Conservation (phyloP, 2,888 invertebrate species). For the Oscheius sp. region DNA sequence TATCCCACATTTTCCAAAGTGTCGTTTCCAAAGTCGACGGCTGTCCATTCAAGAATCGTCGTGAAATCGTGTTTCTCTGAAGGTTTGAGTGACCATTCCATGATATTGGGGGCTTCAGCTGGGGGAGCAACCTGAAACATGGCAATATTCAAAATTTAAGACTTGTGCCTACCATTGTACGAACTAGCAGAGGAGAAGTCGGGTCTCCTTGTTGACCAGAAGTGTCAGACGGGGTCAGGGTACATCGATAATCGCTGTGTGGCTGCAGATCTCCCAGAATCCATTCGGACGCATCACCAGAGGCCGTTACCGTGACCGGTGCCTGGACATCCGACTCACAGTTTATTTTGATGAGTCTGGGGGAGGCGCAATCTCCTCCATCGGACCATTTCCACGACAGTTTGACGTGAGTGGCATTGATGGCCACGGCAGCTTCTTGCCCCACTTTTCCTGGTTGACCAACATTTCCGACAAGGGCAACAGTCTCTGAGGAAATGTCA, state of each 20-base stretch:
- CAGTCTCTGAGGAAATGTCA: constrained; percentile 59
- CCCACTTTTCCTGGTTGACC: constrained; percentile 7
- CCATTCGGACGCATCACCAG: constrained; percentile 13
- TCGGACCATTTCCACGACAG: constrained; percentile 31
- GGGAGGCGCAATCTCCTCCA: constrained; percentile 32
- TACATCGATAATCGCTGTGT: constrained; percentile 15
- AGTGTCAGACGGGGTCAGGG: constrained; percentile 20
- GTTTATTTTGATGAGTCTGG: constrained; percentile 17
- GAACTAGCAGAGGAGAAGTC: constrained; percentile 41
- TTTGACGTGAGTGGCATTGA: constrained; percentile 27
- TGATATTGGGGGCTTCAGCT: constrained; percentile 48
- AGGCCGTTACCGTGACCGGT: neutral
- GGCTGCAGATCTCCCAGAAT: constrained; percentile 19
- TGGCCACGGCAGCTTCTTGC: neutral
- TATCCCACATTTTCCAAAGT: constrained; percentile 51
- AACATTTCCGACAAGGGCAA: constrained; percentile 49
- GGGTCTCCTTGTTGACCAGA: constrained; percentile 28
- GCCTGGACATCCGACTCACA: constrained; percentile 2
- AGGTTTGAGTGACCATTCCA: constrained; percentile 53
- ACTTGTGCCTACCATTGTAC: too few species aligned
- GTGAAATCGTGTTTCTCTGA: constrained; percentile 54
- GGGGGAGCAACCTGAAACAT: too few species aligned
- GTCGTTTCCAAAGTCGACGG: constrained; percentile 46
- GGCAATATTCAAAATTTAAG: too few species aligned
- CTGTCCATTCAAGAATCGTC: constrained; percentile 65